Percentiles rank a stretch among this genome's conserved stretches.
Evolutionary conservation across 2,797 vertebrate genomes (phyloP).

Genomic region (Rhabdomys pumilio): DNA sequence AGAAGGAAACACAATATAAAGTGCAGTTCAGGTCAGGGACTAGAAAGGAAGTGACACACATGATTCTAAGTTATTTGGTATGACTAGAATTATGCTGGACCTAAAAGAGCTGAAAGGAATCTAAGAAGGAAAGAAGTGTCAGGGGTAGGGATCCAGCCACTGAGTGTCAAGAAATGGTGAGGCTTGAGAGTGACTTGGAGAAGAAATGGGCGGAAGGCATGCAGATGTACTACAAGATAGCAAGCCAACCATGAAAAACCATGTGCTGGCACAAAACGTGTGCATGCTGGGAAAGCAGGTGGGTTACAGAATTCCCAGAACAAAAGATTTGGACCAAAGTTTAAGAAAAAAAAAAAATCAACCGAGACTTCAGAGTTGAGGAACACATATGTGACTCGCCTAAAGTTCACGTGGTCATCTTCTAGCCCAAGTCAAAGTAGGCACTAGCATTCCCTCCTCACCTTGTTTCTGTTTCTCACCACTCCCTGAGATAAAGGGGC

Average conservation of each 20-base stretch:
- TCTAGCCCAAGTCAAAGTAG: neutral
- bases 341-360: neutral
- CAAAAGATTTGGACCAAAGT: conserved; percentile 8
- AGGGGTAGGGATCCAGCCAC: neutral
- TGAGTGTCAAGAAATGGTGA: neutral
- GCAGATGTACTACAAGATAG: neutral
- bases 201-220: conserved; percentile 12
- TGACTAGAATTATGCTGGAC: conserved; percentile 5
- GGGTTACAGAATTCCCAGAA: neutral
- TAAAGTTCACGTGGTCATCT: neutral
- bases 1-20: conserved; percentile 42
- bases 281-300: neutral
- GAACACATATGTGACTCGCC: neutral
- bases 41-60: neutral
- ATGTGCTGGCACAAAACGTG: neutral
- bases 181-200: neutral
- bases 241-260: neutral
- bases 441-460: no score
- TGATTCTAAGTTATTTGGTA: conserved; percentile 39
- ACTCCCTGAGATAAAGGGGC: neutral
- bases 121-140: neutral
- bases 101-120: conserved; percentile 58
- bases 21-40: neutral
- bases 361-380: conserved; percentile 7
- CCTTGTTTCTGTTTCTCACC: neutral